Percentiles rank a stretch among this genome's conserved stretches.
Evolutionary conservation across 2,113 vertebrate species (phyloP).

Genomic region (Eurypyga helias): DNA sequence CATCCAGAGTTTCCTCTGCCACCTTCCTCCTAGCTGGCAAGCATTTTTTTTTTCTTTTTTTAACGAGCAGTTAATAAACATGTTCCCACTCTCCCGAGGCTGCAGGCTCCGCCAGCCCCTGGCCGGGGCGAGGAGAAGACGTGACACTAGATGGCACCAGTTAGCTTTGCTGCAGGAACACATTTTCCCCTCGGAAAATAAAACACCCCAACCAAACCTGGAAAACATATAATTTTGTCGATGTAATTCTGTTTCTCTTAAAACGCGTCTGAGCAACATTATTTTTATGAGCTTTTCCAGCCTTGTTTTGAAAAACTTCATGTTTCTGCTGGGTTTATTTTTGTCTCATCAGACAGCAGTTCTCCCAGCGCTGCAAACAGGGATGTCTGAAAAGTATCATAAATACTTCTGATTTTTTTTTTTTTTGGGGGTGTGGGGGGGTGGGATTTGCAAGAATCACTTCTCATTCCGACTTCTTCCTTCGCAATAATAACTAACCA

Average conservation of each 20-base stretch:
- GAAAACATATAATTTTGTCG: conserved; percentile 70
- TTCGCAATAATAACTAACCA: background rate
- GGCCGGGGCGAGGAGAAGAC: background rate
- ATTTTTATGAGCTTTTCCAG: conserved; percentile 68
- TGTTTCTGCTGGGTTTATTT: conserved; percentile 66
- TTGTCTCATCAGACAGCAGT: conserved; percentile 8
- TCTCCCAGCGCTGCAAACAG: background rate
- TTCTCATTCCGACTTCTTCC: conserved; percentile 64
- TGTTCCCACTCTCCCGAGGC: background rate
- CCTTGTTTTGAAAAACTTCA: conserved; percentile 59
- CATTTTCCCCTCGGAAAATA: conserved; percentile 57
- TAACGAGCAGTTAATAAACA: background rate
- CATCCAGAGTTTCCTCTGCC: conserved; percentile 18
- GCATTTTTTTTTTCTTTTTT: background rate
- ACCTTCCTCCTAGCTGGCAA: conserved; percentile 39
- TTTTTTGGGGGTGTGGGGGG: background rate
- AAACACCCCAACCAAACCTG: conserved; percentile 62
- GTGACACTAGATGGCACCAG: conserved; percentile 30
- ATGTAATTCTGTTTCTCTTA: conserved; percentile 61
- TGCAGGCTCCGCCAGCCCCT: background rate
- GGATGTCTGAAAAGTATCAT: conserved; percentile 9
- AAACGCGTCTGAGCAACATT: conserved; percentile 62
- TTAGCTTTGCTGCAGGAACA: conserved; percentile 5
- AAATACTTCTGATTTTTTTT: background rate
- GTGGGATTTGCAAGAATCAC: conserved; percentile 43